A percentile compares a stretch with the other conserved stretches of the same genome.
phyloP scores from a whole-genome alignment of 2,113 vertebrate species.

The Leptobrachium leishanense region DNA sequence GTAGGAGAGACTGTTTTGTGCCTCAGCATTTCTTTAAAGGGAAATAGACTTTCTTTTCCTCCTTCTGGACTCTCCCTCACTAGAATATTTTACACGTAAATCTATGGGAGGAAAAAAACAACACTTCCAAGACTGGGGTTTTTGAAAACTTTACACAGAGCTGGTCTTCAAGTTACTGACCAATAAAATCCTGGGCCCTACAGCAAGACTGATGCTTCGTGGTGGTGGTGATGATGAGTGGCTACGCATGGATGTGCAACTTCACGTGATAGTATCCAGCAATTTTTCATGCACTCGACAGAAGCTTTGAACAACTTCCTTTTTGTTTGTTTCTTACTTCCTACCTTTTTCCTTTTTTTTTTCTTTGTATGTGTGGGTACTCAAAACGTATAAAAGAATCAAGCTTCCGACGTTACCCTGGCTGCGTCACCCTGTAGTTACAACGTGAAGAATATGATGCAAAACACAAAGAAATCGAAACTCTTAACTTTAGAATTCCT shows the following conservation, averaged over 20 bases:
- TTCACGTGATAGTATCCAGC: conserved; percentile 63
- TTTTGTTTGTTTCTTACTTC: conserved; percentile 58
- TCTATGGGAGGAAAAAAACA: conserved; percentile 30
- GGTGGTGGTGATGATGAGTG: conserved; percentile 64
- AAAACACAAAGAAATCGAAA: conserved; percentile 60
- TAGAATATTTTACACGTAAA: conserved; percentile 56
- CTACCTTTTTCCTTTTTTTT: neutral
- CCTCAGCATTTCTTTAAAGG: conserved; percentile 79
- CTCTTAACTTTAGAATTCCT: neutral
- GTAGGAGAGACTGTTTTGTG: conserved; percentile 75
- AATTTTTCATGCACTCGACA: conserved; percentile 61
- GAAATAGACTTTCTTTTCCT: conserved; percentile 64
- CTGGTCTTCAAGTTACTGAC: conserved; percentile 61
- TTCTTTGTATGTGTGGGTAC: neutral
- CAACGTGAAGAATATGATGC: conserved; percentile 73
- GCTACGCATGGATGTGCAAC: conserved; percentile 68
- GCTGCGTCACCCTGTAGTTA: conserved; percentile 84
- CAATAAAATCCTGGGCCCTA: conserved; percentile 57
- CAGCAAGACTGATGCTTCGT: conserved; percentile 63
- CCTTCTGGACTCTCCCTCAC: conserved; percentile 65
- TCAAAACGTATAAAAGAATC: conserved; percentile 74
- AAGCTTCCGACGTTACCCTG: conserved; percentile 74
- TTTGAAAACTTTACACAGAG: conserved; percentile 64
- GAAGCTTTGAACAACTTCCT: conserved; percentile 65
- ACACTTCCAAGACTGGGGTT: conserved; percentile 68